Conservation (phyloP, 2,888 invertebrate species). For the Acheta domesticus region DNA sequence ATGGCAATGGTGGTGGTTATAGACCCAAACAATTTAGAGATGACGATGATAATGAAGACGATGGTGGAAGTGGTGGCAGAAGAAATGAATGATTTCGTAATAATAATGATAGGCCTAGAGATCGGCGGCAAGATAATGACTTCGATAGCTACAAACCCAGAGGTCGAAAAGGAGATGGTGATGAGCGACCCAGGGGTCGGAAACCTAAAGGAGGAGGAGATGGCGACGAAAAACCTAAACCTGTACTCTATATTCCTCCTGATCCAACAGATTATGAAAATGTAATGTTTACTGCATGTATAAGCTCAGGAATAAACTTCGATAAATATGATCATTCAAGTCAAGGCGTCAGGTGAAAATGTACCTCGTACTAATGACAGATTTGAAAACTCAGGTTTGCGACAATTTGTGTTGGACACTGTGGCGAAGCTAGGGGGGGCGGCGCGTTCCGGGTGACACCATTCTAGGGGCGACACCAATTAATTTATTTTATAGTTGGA, state of each 20-base stretch:
- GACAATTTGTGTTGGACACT: constrained; percentile 64
- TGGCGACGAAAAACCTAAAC: constrained; percentile 51
- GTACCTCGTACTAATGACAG: constrained; percentile 58
- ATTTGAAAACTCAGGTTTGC: constrained; percentile 70
- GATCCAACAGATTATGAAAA: constrained; percentile 68
- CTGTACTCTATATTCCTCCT: constrained; percentile 66
- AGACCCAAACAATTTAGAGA: constrained; percentile 19
- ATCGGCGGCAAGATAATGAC: neutral
- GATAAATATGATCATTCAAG: constrained; percentile 80
- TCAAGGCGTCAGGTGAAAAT: constrained; percentile 74
- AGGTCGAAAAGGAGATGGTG: constrained; percentile 19
- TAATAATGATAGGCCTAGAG: constrained; percentile 27
- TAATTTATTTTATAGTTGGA: no score
- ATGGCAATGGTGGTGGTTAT: constrained; percentile 34
- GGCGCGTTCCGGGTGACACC: no score
- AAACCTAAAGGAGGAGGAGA: constrained; percentile 33
- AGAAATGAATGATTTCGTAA: constrained; percentile 25
- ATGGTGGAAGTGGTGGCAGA: constrained; percentile 20
- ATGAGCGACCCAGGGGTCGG: neutral
- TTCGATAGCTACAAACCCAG: constrained; percentile 22
- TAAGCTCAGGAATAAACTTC: constrained; percentile 86
- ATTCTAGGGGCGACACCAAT: no score
- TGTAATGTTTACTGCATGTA: constrained; percentile 65
- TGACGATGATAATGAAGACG: neutral
- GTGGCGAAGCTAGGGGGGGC: no score